Conservation (phyloP, 2,113 vertebrate genomes). For the zebrafish (Danio rerio) region DNA sequence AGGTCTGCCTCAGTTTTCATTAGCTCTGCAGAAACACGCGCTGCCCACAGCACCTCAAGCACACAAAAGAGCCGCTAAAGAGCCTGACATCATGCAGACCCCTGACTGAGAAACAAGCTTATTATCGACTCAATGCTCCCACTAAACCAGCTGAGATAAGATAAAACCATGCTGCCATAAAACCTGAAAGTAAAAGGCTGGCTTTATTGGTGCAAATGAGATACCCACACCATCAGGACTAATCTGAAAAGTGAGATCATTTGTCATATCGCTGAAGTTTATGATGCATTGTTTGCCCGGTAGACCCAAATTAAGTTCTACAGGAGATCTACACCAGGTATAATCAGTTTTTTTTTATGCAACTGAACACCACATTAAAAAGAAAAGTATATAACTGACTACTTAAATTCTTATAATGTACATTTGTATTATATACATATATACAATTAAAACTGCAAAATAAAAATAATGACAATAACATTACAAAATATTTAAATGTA, state of each 20-base stretch:
- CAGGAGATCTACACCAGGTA: neutral
- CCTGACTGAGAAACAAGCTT: conserved; percentile 8
- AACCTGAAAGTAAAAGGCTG: neutral
- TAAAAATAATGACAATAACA: too few relatives aligned
- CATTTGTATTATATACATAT: too few relatives aligned
- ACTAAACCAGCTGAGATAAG: neutral
- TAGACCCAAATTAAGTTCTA: neutral
- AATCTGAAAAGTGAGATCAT: neutral
- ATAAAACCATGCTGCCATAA: neutral
- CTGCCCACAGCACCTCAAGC: neutral
- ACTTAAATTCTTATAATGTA: too few relatives aligned
- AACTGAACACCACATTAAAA: too few relatives aligned
- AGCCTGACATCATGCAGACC: neutral
- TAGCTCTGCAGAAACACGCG: neutral
- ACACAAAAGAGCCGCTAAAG: conserved; percentile 4
- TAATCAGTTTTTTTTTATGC: neutral
- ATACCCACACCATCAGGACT: neutral
- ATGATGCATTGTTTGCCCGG: neutral
- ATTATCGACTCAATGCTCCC: neutral
- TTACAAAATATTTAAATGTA: too few relatives aligned
- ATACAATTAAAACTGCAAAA: too few relatives aligned
- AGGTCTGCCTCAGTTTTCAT: conserved; percentile 26
- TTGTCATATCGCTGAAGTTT: neutral
- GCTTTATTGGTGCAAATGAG: neutral
- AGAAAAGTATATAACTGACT: too few relatives aligned